These are phyloP conservation scores for Mesitornis unicolor DNA, from an alignment of 2,113 vertebrate species.

Conservation along the genomic window DNA sequence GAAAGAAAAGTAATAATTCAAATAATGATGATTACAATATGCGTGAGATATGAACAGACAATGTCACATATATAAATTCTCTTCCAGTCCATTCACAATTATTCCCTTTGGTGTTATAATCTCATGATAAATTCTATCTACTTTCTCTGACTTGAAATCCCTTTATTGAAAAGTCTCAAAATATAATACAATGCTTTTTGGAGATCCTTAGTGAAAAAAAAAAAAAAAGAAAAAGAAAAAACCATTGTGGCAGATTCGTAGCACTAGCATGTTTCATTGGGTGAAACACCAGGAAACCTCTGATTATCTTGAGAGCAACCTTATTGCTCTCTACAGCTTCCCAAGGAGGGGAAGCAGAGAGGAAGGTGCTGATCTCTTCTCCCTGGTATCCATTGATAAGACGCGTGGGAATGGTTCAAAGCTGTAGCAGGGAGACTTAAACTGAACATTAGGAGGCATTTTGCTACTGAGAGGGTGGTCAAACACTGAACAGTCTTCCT, in stretches of 20 bases:
- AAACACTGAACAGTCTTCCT: neutral
- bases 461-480: neutral
- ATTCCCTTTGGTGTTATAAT: slow-evolving; percentile 16
- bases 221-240: too few relatives aligned
- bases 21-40: slow-evolving; percentile 38
- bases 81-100: slow-evolving; percentile 1
- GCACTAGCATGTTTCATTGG: neutral
- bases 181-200: neutral
- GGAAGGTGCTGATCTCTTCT: neutral
- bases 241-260: neutral
- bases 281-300: neutral
- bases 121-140: slow-evolving; percentile 17
- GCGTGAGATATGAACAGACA: neutral
- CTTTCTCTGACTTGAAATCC: neutral
- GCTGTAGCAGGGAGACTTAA: neutral
- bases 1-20: slow-evolving; percentile 48
- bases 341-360: neutral
- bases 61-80: slow-evolving; percentile 7
- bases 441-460: neutral
- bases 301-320: neutral
- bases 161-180: neutral
- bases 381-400: neutral
- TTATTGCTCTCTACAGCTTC: neutral
- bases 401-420: neutral
- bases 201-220: neutral